These are phyloP conservation scores for Desmophyllum pertusum DNA, from an alignment of 92 coral and sea anemone genomes.

Conservation along the genomic window DNA sequence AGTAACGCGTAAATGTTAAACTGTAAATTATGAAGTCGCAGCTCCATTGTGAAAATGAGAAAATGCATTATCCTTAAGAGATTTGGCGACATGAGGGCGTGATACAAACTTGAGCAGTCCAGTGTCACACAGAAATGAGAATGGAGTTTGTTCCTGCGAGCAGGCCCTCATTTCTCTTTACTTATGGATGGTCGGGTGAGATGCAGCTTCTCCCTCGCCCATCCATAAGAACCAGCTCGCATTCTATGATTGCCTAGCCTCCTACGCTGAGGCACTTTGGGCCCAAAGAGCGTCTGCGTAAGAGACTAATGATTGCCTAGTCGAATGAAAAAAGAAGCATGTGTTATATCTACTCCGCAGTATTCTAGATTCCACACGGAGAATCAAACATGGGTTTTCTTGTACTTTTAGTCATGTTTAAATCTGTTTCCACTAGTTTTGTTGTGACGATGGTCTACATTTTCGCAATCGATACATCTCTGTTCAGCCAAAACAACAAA, in stretches of 20 bases:
- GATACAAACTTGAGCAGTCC: background rate
- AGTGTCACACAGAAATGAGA: background rate
- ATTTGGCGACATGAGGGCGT: background rate
- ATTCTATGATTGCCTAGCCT: too few relatives aligned
- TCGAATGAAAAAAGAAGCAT: too few relatives aligned
- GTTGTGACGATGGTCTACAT: background rate
- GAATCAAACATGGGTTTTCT: background rate
- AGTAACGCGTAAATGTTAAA: background rate
- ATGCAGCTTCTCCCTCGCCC: background rate
- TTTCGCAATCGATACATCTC: too few relatives aligned
- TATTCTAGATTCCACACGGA: background rate
- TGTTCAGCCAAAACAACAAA: too few relatives aligned
- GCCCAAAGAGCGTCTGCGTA: too few relatives aligned
- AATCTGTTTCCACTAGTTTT: background rate
- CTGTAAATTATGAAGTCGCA: constrained; percentile 8
- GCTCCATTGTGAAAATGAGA: background rate
- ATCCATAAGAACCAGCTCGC: background rate
- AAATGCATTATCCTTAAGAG: background rate
- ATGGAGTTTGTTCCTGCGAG: background rate
- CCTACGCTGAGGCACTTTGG: too few relatives aligned
- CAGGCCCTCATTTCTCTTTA: background rate
- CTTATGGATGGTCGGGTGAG: background rate
- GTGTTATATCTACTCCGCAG: background rate
- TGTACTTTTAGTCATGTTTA: background rate
- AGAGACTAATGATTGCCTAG: too few relatives aligned